Conservation (phyloP, 2,888 invertebrate species). For the Pterobdella sp. region DNA sequence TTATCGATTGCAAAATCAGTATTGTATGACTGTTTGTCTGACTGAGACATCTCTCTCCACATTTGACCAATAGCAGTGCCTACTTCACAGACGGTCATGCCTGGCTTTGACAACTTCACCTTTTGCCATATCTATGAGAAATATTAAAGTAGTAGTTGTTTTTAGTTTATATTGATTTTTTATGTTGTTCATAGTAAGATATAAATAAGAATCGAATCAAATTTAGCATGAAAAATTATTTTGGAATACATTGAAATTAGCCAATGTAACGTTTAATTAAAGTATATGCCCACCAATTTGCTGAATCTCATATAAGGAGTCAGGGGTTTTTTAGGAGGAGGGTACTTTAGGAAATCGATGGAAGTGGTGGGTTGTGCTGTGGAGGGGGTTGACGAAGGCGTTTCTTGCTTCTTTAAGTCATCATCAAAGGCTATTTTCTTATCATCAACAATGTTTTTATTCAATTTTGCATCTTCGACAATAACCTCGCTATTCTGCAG, state of each 20-base stretch:
- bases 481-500: neutral
- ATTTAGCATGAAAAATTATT: neutral
- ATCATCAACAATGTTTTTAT: neutral
- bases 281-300: conserved; percentile 37
- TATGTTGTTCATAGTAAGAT: neutral
- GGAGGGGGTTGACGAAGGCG: neutral
- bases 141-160: neutral
- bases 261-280: neutral
- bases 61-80: conserved; percentile 38
- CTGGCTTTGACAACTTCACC: conserved; percentile 36
- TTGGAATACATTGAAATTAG: neutral
- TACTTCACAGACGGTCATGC: conserved; percentile 38
- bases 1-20: conserved; percentile 36
- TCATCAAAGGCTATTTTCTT: neutral
- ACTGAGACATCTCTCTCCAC: conserved; percentile 37
- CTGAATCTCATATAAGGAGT: conserved; percentile 41
- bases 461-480: neutral
- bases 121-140: conserved; percentile 37
- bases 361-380: neutral
- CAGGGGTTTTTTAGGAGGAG: conserved; percentile 39
- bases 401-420: neutral
- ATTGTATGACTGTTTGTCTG: conserved; percentile 37
- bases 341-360: conserved; percentile 18
- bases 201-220: conserved; percentile 8
- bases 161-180: neutral